Conservation (phyloP, 1,140 invertebrate species). For the Globodera rostochiensis region DNA sequence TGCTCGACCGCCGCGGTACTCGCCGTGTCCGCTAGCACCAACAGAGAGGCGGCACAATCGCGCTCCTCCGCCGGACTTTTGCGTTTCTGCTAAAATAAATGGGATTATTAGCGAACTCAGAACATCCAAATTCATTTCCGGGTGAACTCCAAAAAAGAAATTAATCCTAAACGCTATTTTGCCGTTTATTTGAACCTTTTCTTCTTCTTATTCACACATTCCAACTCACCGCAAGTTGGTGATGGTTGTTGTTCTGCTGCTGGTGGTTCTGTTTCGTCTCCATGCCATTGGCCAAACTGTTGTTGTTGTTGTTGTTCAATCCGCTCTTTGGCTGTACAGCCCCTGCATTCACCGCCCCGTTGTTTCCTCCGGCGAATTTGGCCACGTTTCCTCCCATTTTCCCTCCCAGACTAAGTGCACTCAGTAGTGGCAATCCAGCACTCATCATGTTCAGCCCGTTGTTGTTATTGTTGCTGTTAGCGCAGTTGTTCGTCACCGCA, state of each 20-base stretch:
- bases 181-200: too few species aligned
- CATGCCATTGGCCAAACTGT: neutral
- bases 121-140: neutral
- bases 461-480: conserved; percentile 17
- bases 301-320: neutral
- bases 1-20: neutral
- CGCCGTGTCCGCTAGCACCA: neutral
- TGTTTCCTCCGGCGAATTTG: neutral
- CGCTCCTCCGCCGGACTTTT: conserved; percentile 8
- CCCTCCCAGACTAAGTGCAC: neutral
- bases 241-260: neutral
- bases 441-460: conserved; percentile 9
- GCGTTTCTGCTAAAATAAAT: neutral
- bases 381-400: neutral
- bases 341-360: neutral
- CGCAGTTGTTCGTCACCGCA: neutral
- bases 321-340: conserved; percentile 1
- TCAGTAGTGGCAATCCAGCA: conserved; percentile 3
- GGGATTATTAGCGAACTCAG: neutral
- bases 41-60: neutral
- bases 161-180: too few species aligned
- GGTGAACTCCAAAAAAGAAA: too few species aligned
- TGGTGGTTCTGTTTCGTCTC: neutral
- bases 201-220: too few species aligned
- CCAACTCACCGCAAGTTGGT: neutral